phyloP scores from a whole-genome alignment of 2,113 vertebrate genomes.

The Coreoperca whiteheadi region DNA sequence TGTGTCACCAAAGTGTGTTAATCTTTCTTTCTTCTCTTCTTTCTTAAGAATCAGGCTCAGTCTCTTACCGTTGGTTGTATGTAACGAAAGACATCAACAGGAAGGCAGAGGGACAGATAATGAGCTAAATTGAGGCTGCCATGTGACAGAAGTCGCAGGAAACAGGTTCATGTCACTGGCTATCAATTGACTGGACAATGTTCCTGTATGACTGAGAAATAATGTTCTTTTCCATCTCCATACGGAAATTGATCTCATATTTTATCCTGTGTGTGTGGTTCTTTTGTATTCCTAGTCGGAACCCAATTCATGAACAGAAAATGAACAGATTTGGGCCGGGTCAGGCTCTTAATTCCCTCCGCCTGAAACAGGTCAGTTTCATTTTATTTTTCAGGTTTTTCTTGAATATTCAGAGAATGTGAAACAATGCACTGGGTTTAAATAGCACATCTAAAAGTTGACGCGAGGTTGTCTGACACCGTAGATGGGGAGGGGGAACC shows the following conservation, averaged over 20 bases:
- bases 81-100: conserved; percentile 66
- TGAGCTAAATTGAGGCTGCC: conserved; percentile 65
- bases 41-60: conserved; percentile 33
- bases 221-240: conserved; percentile 42
- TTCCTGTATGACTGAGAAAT: conserved; percentile 56
- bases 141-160: conserved; percentile 48
- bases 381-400: conserved; percentile 1
- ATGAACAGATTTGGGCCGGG: conserved; percentile 4
- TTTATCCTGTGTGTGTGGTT: conserved; percentile 39
- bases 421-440: neutral
- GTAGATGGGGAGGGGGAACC: too few relatives aligned
- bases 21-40: conserved; percentile 17
- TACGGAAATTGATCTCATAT: conserved; percentile 36
- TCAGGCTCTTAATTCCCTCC: conserved; percentile 23
- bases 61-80: neutral
- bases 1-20: conserved; percentile 39
- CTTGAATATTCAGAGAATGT: neutral
- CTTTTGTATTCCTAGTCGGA: conserved; percentile 16
- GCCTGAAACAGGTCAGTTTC: conserved; percentile 24
- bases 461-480: too few relatives aligned
- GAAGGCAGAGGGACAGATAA: conserved; percentile 68
- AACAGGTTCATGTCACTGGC: conserved; percentile 32
- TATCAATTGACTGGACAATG: conserved; percentile 49
- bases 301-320: neutral
- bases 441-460: conserved; percentile 4